A percentile compares a stretch with the other conserved stretches of the same genome.
phyloP scores from a whole-genome alignment of 1,140 invertebrate species.

The Musca domestica region DNA sequence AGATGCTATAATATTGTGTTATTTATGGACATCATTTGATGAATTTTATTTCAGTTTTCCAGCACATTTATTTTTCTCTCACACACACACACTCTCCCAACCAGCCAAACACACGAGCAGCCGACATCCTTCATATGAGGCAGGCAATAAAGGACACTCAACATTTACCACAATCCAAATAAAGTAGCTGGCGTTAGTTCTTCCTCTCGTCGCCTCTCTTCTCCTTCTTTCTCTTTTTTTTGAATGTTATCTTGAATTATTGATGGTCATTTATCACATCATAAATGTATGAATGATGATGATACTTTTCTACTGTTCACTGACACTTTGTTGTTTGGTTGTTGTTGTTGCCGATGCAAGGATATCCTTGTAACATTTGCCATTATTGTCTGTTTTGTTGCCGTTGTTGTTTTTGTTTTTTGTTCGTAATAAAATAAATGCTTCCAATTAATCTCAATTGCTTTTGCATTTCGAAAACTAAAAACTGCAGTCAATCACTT shows the following conservation, averaged over 20 bases:
- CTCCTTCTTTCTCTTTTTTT: background rate
- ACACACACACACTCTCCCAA: no score
- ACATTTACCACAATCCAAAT: no score
- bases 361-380: background rate
- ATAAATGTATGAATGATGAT: conserved; percentile 7
- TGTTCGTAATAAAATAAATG: conserved; percentile 1
- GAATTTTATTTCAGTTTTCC: no score
- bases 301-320: background rate
- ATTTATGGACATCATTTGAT: no score
- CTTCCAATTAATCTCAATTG: conserved; percentile 19
- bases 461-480: conserved; percentile 13
- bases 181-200: background rate
- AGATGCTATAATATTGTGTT: no score
- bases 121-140: no score
- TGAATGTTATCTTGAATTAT: conserved; percentile 2
- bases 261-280: conserved; percentile 14
- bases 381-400: background rate
- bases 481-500: conserved; percentile 19
- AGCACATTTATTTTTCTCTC: no score
- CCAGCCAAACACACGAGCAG: no score
- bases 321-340: background rate
- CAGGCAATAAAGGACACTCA: no score
- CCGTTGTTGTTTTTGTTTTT: background rate
- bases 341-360: background rate
- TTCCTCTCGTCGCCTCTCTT: background rate